A percentile compares a stretch with the other conserved stretches of the same genome.
Conservation (phyloP, 2,113 vertebrate genomes). For the Lampris megalopsis region DNA sequence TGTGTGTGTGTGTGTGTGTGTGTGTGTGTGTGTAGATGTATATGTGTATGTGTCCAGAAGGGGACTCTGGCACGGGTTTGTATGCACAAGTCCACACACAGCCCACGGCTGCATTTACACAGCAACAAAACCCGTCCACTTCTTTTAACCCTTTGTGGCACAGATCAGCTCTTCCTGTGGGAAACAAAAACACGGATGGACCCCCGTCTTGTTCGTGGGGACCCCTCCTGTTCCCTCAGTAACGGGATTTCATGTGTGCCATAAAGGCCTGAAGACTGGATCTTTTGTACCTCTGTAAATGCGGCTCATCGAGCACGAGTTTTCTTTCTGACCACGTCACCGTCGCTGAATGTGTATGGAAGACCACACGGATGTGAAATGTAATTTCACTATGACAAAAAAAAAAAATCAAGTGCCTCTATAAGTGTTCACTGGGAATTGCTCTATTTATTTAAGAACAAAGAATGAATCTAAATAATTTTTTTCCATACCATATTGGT, state of each 20-base stretch:
- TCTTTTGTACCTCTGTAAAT: slow-evolving; percentile 58
- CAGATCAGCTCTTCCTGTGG: not conserved
- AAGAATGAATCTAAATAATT: slow-evolving; percentile 83
- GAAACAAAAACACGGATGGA: slow-evolving; percentile 13
- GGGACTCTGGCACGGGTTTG: not conserved
- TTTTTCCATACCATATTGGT: slow-evolving; percentile 88
- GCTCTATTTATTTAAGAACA: slow-evolving; percentile 85
- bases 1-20: slow-evolving; percentile 36
- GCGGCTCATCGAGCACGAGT: slow-evolving; percentile 60
- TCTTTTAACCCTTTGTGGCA: slow-evolving; percentile 44
- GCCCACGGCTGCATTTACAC: slow-evolving; percentile 57
- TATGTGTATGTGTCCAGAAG: not conserved
- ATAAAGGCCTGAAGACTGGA: slow-evolving; percentile 24
- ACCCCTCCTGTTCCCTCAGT: slow-evolving; percentile 13
- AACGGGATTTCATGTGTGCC: slow-evolving; percentile 10
- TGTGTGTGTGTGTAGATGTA: slow-evolving; percentile 15
- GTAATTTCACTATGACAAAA: slow-evolving; percentile 76
- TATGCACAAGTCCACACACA: slow-evolving; percentile 27
- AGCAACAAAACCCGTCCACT: slow-evolving; percentile 44
- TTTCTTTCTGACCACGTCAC: slow-evolving; percentile 66
- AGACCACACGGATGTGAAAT: slow-evolving; percentile 73
- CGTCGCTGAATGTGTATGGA: slow-evolving; percentile 76
- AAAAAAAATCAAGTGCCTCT: slow-evolving; percentile 82
- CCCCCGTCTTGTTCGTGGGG: not conserved
- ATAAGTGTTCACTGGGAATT: slow-evolving; percentile 81